Conservation (phyloP, 1,140 invertebrate species). For the Drosophila tristis region DNA sequence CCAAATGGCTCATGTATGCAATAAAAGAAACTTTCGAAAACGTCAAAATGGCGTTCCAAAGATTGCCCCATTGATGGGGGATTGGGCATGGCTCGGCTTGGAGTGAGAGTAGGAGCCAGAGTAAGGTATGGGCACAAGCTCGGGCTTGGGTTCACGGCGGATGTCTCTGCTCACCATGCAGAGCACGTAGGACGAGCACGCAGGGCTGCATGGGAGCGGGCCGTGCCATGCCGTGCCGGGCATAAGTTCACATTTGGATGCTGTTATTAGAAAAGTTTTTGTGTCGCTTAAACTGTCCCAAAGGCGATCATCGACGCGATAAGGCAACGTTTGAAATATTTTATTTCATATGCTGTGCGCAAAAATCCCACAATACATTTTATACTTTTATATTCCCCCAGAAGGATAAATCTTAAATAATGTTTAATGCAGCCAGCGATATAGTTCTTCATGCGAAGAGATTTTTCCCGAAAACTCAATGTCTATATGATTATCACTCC, state of each 20-base stretch:
- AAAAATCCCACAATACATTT: slow-evolving; percentile 27
- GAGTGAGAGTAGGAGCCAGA: neutral
- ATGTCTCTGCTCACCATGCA: slow-evolving; percentile 49
- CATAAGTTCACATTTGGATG: slow-evolving; percentile 79
- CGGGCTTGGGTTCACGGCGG: slow-evolving; percentile 16
- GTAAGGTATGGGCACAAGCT: neutral
- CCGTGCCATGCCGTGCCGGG: slow-evolving; percentile 13
- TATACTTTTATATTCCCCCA: neutral
- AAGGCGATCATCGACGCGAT: slow-evolving; percentile 72
- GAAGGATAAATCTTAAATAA: too few species aligned
- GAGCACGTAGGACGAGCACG: slow-evolving; percentile 59
- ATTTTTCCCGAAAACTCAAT: too few species aligned
- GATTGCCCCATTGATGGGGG: slow-evolving; percentile 73
- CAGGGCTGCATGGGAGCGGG: neutral
- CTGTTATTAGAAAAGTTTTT: slow-evolving; percentile 79
- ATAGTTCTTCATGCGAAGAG: too few species aligned
- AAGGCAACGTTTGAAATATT: slow-evolving; percentile 54
- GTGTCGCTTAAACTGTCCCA: slow-evolving; percentile 70
- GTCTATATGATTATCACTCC: too few species aligned
- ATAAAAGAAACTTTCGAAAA: slow-evolving; percentile 83
- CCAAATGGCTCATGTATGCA: slow-evolving; percentile 83
- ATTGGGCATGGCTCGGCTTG: neutral
- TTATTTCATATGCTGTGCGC: slow-evolving; percentile 23
- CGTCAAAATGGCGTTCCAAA: slow-evolving; percentile 81
- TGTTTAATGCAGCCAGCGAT: too few species aligned